Evolutionary conservation across 2,888 invertebrate genomes (phyloP).

Genomic region (Lepetodrilus schrolli): DNA sequence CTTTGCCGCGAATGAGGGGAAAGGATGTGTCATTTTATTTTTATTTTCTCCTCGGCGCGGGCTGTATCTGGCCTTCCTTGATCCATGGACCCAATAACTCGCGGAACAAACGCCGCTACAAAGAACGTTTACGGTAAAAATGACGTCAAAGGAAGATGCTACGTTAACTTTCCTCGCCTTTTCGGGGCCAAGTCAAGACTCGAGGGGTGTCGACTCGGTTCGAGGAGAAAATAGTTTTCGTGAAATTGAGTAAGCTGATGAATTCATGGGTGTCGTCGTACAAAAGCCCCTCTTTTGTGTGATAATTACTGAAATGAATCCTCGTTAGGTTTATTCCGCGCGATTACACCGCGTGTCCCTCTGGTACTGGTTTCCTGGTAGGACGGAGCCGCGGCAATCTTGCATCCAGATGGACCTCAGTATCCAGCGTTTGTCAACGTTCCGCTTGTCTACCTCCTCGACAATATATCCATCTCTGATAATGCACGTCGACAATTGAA

Average conservation of each 20-base stretch:
- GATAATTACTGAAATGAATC: constrained; percentile 8
- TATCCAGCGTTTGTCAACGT: not conserved
- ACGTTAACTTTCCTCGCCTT: not conserved
- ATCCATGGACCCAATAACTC: not conserved
- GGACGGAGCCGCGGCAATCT: not conserved
- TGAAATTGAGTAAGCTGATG: constrained; percentile 2
- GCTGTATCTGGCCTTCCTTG: not conserved
- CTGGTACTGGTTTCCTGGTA: not conserved
- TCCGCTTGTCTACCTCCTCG: not conserved
- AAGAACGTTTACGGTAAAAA: not conserved
- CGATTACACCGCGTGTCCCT: not conserved
- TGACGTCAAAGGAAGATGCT: constrained; percentile 19
- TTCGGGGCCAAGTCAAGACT: not conserved
- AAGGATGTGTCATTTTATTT: constrained; percentile 8
- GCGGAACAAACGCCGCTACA: constrained; percentile 15
- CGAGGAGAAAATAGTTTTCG: constrained; percentile 4
- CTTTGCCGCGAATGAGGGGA: constrained; percentile 26
- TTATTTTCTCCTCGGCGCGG: not conserved
- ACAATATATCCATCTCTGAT: not conserved
- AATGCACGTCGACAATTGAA: not conserved
- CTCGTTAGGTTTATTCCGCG: constrained; percentile 10
- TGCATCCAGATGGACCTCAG: not conserved
- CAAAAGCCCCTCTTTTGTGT: constrained; percentile 21
- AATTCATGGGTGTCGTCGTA: constrained; percentile 10
- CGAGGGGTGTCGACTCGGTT: not conserved